Conservation (phyloP, 2,113 vertebrate genomes). For the Lanius ludovicianus region DNA sequence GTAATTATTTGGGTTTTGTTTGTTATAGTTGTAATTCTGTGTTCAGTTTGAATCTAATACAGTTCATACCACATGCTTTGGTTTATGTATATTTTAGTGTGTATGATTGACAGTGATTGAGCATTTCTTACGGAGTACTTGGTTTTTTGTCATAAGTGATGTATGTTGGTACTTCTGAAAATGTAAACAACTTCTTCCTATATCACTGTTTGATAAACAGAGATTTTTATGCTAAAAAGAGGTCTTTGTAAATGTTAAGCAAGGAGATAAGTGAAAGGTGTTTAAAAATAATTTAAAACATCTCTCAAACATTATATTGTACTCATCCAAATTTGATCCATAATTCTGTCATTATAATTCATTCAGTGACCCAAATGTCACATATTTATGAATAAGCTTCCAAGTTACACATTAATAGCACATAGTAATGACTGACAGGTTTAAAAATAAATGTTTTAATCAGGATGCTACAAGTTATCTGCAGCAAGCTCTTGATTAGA, state of each 20-base stretch:
- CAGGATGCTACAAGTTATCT: slow-evolving; percentile 22
- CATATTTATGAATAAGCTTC: slow-evolving; percentile 37
- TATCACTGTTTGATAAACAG: slow-evolving; percentile 80
- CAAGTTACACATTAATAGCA: not conserved
- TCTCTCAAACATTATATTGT: not conserved
- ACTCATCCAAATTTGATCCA: slow-evolving; percentile 6
- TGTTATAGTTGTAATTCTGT: slow-evolving; percentile 76
- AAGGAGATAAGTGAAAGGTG: slow-evolving; percentile 54
- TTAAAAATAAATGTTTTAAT: slow-evolving; percentile 59
- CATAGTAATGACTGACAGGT: slow-evolving; percentile 13
- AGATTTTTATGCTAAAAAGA: slow-evolving; percentile 72
- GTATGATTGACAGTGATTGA: slow-evolving; percentile 87
- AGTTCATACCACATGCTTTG: slow-evolving; percentile 74
- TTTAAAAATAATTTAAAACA: not conserved
- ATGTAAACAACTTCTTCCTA: slow-evolving; percentile 84
- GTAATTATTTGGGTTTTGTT: slow-evolving; percentile 82
- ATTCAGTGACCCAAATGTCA: slow-evolving; percentile 32
- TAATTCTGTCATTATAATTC: slow-evolving; percentile 34
- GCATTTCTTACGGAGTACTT: slow-evolving; percentile 80
- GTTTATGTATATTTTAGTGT: slow-evolving; percentile 80
- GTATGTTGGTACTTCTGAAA: slow-evolving; percentile 84
- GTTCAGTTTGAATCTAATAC: slow-evolving; percentile 73
- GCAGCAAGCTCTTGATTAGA: slow-evolving; percentile 22
- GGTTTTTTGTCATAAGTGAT: slow-evolving; percentile 85
- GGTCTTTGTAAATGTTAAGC: slow-evolving; percentile 68